These are phyloP conservation scores for Diadophis punctatus DNA, from an alignment of 2,113 vertebrate genomes.

Conservation along the genomic window DNA sequence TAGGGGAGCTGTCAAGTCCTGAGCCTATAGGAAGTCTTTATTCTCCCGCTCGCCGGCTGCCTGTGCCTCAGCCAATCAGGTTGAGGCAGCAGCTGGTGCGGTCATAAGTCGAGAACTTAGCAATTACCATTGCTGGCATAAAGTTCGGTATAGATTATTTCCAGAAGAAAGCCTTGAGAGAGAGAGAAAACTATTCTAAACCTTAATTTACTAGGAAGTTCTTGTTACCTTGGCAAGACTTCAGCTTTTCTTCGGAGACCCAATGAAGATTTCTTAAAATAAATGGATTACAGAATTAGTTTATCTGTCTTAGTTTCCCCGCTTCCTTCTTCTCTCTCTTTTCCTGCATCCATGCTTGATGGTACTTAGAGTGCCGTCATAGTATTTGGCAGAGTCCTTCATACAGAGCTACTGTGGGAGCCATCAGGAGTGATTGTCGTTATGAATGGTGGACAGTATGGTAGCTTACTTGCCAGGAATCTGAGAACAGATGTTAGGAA, in stretches of 20 bases:
- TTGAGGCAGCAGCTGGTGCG: too few species aligned
- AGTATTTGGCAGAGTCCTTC: neutral
- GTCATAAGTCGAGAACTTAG: too few species aligned
- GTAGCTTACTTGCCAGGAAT: neutral
- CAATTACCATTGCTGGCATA: neutral
- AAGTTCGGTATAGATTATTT: neutral
- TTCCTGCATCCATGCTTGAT: neutral
- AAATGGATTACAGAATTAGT: neutral
- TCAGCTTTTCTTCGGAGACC: neutral
- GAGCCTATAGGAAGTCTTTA: too few species aligned
- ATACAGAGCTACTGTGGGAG: neutral
- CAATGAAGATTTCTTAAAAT: neutral
- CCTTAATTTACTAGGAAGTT: neutral
- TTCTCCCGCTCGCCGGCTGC: too few species aligned
- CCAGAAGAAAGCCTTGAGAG: neutral
- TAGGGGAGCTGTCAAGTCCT: too few species aligned
- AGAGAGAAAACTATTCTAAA: neutral
- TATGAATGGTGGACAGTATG: neutral
- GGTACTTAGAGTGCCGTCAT: neutral
- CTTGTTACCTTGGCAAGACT: neutral
- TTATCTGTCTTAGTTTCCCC: neutral
- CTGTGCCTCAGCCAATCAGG: too few species aligned
- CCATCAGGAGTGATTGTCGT: neutral
- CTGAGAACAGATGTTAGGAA: neutral
- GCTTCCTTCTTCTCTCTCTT: neutral